phyloP scores from a whole-genome alignment of 2,113 vertebrate genomes.

The Danionella cerebrum region DNA sequence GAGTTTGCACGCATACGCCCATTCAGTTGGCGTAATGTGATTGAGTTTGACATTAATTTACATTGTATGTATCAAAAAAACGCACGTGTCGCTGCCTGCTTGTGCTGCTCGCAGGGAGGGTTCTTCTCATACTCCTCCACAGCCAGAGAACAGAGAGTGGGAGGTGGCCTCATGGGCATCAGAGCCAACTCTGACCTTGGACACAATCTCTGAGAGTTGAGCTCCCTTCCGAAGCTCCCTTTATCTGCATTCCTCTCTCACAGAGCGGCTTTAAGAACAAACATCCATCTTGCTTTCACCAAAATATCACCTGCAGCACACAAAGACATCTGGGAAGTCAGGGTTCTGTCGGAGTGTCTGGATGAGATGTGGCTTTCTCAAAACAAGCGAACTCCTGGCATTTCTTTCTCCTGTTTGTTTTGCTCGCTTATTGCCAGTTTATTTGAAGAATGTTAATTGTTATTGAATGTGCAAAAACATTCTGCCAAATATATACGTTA shows the following conservation, averaged over 20 bases:
- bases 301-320: not conserved
- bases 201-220: not conserved
- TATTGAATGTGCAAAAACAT: too few relatives aligned
- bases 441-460: too few relatives aligned
- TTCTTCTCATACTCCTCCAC: not conserved
- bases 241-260: slow-evolving; percentile 11
- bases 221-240: not conserved
- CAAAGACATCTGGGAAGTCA: not conserved
- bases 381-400: not conserved
- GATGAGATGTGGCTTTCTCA: not conserved
- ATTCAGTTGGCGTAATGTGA: not conserved
- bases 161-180: not conserved
- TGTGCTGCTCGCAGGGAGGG: not conserved
- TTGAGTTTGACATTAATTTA: not conserved
- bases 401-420: not conserved
- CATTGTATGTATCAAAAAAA: not conserved
- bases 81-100: not conserved
- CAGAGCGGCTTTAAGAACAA: not conserved
- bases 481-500: too few relatives aligned
- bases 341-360: not conserved
- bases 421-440: too few relatives aligned
- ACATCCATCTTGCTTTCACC: not conserved
- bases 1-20: not conserved
- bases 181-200: slow-evolving; percentile 3
- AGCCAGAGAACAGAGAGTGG: not conserved